Conservation (phyloP, 2,797 vertebrate species). For the Echiichthys vipera region DNA sequence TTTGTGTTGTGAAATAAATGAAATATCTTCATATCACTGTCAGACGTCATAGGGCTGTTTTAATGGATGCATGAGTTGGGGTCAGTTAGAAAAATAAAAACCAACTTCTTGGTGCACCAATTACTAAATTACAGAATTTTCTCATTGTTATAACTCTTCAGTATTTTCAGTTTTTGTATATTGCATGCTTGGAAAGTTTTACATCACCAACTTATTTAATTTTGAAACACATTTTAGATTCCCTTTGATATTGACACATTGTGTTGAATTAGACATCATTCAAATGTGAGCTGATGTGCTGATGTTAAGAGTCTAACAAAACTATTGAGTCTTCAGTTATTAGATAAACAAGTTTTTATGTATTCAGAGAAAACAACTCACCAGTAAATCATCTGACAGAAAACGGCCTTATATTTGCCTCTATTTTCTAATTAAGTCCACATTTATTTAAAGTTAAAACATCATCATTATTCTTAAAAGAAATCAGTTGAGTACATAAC, state of each 20-base stretch:
- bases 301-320: neutral
- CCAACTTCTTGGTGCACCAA: neutral
- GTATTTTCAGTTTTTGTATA: neutral
- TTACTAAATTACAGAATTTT: neutral
- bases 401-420: neutral
- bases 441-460: neutral
- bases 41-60: neutral
- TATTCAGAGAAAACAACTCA: neutral
- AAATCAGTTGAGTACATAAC: neutral
- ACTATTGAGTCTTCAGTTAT: neutral
- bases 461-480: neutral
- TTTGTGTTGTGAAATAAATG: conserved; percentile 43
- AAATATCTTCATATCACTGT: conserved; percentile 30
- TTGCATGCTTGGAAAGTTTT: neutral
- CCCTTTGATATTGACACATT: neutral
- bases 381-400: neutral
- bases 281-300: neutral
- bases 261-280: neutral
- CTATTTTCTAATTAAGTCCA: neutral
- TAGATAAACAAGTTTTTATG: neutral
- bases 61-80: neutral
- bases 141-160: neutral
- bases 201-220: neutral
- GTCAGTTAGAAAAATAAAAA: neutral
- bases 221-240: neutral